Evolutionary conservation across 2,113 vertebrate species (phyloP), one percentile per base, ranked within the genome.

Genomic region (Protobothrops mucrosquamatus): DNA sequence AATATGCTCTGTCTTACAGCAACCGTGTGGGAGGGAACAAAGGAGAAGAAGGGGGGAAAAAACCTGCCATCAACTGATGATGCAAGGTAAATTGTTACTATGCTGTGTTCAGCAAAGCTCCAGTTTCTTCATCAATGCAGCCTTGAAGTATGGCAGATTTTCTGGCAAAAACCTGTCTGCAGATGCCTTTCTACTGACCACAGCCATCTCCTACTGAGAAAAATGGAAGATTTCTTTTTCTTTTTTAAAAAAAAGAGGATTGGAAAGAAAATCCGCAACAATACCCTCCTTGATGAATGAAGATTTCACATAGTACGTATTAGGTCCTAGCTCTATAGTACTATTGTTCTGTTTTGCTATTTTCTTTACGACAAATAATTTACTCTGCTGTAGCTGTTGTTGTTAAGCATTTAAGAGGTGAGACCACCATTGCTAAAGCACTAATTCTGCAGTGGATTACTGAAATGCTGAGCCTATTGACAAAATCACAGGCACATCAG

Each of bases 1-100:
- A 98, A 98, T 98, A 98, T 98, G 98, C 98, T 98, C 97, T 98
- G 97, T 98, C 97, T 97, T 98, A 98, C 98, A 98, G 98, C 96
- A 97, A 98, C 97, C 97, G 97, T 96, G 96, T 97, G 97, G 97
- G 97, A 97, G 97, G 97, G 97, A 98, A 98, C 97, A 97, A 98
- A 97, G 97, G 43, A 11, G 97, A 39, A 20, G 18, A 96, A 97
- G 97, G 29, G 69, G 69, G n/a, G 3, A 11, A 1, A n/a, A 22
- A 43, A 20, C 74, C 34, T 97, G 97, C 97, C 97, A 97, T 98
- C 98, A 98, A 97, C 96, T 97, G 97, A 97, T 98, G 98, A 98
- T 98, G 97, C 96, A 97, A 98, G 98, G 98, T 97, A 97, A 98
- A 97, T 95, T 94, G 97, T 97, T 97, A 97, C 97, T 97, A 97